A percentile compares a stretch with the other conserved stretches of the same genome.
Evolutionary conservation across 2,113 vertebrate species (phyloP).

Genomic region (Corythornis cristatus): DNA sequence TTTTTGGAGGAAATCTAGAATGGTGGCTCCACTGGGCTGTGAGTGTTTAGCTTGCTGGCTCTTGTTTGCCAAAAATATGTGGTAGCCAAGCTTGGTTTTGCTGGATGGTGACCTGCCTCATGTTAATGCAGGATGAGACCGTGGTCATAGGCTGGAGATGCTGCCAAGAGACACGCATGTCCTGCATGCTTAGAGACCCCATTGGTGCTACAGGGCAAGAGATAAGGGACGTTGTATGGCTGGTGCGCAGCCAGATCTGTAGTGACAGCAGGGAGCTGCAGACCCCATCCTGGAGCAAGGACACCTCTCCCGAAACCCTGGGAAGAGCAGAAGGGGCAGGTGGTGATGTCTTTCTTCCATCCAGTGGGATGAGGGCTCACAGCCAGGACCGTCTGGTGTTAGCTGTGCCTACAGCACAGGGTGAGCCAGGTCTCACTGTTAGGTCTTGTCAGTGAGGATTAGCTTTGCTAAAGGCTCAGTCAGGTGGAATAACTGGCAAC

Average conservation of each 20-base stretch:
- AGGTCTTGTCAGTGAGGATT: not conserved
- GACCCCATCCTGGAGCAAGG: not conserved
- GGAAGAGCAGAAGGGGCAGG: rapidly evolving
- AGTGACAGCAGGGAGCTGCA: not conserved
- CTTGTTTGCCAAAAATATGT: not conserved
- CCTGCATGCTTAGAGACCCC: not conserved
- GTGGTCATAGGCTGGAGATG: not conserved
- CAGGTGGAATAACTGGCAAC: slow-evolving; percentile 19
- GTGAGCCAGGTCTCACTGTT: not conserved
- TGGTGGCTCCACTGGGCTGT: rapidly evolving
- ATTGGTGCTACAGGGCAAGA: not conserved
- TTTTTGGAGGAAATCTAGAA: not conserved
- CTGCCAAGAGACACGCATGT: rapidly evolving
- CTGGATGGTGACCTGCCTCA: not conserved
- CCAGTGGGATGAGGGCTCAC: not conserved
- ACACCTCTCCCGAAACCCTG: rapidly evolving
- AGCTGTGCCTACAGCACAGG: not conserved
- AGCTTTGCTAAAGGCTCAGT: not conserved
- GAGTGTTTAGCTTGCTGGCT: not conserved
- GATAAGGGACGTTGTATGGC: not conserved
- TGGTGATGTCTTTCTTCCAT: not conserved
- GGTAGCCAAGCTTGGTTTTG: not conserved
- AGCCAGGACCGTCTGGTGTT: rapidly evolving
- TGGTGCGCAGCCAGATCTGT: not conserved
- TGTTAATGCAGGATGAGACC: not conserved